Percentiles rank a stretch among this genome's conserved stretches.
Evolutionary conservation across 2,888 invertebrate genomes (phyloP).

Genomic region (Myopa tessellatipennis): DNA sequence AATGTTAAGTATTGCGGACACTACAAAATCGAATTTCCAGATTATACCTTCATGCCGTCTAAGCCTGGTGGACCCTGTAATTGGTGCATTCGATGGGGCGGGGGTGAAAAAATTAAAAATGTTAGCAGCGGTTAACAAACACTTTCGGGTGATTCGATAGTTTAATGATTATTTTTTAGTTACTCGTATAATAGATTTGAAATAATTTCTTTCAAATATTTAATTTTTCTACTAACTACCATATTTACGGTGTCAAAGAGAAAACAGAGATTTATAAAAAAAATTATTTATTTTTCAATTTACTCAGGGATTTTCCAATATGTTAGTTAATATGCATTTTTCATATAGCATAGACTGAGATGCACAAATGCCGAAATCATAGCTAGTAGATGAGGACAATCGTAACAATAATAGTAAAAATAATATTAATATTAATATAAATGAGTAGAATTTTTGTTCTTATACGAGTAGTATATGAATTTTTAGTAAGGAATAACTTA

Average conservation of each 20-base stretch:
- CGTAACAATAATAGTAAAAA: slow-evolving; percentile 17
- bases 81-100: slow-evolving; percentile 20
- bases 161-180: not conserved
- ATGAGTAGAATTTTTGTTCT: slow-evolving; percentile 42
- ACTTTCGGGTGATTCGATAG: not conserved
- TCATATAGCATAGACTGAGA: no score
- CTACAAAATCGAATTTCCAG: not conserved
- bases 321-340: no score
- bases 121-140: slow-evolving; percentile 35
- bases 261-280: no score
- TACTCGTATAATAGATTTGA: slow-evolving; percentile 1
- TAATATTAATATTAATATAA: slow-evolving; percentile 3
- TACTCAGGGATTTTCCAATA: no score
- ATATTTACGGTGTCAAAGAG: no score
- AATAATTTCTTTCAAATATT: not conserved
- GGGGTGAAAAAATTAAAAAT: slow-evolving; percentile 49
- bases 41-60: slow-evolving; percentile 91
- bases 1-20: not conserved
- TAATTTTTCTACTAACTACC: no score
- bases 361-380: slow-evolving; percentile 37
- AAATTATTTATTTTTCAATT: no score
- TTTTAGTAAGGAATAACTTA: not conserved
- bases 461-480: no score
- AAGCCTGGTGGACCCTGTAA: slow-evolving; percentile 89
- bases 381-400: slow-evolving; percentile 10